These are phyloP conservation scores for Aleiodes alternator DNA, from an alignment of 2,888 invertebrate species.

Conservation along the genomic window DNA sequence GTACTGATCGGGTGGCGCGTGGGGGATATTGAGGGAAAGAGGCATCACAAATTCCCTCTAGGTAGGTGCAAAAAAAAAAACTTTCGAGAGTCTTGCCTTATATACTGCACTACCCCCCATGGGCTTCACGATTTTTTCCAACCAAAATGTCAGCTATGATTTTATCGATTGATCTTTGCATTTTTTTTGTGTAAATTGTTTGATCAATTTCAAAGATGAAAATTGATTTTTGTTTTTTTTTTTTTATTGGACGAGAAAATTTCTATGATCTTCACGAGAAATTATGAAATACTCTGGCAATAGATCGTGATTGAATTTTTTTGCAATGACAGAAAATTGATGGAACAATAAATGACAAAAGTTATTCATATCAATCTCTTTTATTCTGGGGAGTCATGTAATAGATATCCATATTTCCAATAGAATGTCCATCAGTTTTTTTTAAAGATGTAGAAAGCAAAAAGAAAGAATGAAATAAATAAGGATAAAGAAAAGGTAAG, in stretches of 20 bases:
- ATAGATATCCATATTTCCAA: no score
- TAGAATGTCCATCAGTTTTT: no score
- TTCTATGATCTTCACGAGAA: no score
- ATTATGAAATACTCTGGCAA: no score
- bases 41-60: no score
- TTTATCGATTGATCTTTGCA: neutral
- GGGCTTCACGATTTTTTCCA: constrained; percentile 39
- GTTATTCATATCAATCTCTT: no score
- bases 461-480: neutral
- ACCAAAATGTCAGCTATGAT: constrained; percentile 30
- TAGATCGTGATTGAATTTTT: neutral
- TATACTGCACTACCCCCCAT: neutral
- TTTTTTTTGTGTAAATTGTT: neutral
- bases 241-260: neutral
- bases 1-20: constrained; percentile 19
- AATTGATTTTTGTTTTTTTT: constrained; percentile 8
- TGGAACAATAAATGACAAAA: neutral
- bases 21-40: neutral
- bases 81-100: neutral
- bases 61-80: neutral
- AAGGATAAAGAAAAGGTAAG: constrained; percentile 2
- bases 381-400: no score
- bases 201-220: neutral
- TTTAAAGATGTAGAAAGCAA: neutral
- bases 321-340: neutral